These are phyloP conservation scores for Vicugna pacos DNA, from an alignment of 2,113 vertebrate genomes.

Conservation along the genomic window DNA sequence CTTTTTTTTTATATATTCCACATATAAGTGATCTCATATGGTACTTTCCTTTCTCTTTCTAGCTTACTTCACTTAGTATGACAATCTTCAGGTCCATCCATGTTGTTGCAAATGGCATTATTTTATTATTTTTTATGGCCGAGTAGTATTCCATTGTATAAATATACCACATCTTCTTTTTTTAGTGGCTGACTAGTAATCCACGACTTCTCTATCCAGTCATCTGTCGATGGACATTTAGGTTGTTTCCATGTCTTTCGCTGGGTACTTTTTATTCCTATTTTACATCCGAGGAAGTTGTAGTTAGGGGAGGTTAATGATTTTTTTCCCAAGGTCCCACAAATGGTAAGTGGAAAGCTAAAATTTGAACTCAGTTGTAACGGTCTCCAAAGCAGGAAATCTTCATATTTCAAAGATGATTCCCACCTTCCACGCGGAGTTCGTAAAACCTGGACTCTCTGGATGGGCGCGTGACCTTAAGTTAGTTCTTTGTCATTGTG, in stretches of 20 bases:
- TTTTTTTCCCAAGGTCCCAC: neutral
- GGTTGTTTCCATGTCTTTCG: neutral
- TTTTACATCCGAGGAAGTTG: neutral
- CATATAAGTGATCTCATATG: too few species aligned
- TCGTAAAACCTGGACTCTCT: neutral
- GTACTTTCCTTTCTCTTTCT: too few species aligned
- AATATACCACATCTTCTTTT: too few species aligned
- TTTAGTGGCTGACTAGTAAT: too few species aligned
- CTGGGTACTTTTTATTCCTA: neutral
- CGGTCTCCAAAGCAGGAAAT: neutral
- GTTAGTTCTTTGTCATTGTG: neutral
- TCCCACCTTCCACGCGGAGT: fast-evolving
- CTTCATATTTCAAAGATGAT: neutral
- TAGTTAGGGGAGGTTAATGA: neutral
- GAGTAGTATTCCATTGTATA: too few species aligned
- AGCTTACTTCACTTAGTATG: too few species aligned
- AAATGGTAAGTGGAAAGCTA: neutral
- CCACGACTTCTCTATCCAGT: too few species aligned
- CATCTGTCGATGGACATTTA: too few species aligned
- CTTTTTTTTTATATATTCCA: too few species aligned
- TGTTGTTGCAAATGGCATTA: too few species aligned
- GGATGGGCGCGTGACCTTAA: neutral
- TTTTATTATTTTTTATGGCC: too few species aligned
- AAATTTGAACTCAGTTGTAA: neutral
- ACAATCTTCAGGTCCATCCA: too few species aligned